Evolutionary conservation across 2,888 invertebrate genomes (phyloP), one percentile per base, ranked within the genome.

Genomic region (Harpalus rubripes): DNA sequence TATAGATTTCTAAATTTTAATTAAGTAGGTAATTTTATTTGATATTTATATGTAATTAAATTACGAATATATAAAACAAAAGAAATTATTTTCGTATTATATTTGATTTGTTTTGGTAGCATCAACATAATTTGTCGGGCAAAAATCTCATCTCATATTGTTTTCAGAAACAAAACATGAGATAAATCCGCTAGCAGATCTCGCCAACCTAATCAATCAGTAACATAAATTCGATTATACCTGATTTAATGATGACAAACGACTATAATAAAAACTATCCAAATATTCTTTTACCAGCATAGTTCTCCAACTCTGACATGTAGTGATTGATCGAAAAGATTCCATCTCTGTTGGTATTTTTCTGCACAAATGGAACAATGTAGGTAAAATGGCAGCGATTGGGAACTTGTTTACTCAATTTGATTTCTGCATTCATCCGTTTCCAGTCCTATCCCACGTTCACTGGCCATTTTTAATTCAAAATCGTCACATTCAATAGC

Each of bases 401-500:
- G 72, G 44, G 44, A 74, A 44, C 72, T 74, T 74, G 72, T 74
- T 74, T 74, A 74, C 72, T 26, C 44, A 22, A 22, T 44, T 74
- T 74, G 18, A n/a, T 44, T 41, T 12, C 41, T 32, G 72, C 72
- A 74, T 74, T 74, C 72, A 74, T 16, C 18, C 44, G 18, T 12
- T 74, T 41, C 16, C 41, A 74, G 44, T 74, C 22, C 18, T 18
- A 44, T 74, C 44, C 72, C 72, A 74, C 72, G 72, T 74, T 44
- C 18, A 16, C 1, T 1, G 8, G 18, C 44, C 72, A 74, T 74
- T 68, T 68, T 15, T 44, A 74, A 74, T 74, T 74, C 18, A 44
- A 44, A 52, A 74, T 74, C 72, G 12, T 74, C 44, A 44, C 72
- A 68, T n/a, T 59, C 56, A 78, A 84, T 63, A 84, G 84, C n/a